phyloP scores from a whole-genome alignment of 2,797 vertebrate species.

The Lemur catta region DNA sequence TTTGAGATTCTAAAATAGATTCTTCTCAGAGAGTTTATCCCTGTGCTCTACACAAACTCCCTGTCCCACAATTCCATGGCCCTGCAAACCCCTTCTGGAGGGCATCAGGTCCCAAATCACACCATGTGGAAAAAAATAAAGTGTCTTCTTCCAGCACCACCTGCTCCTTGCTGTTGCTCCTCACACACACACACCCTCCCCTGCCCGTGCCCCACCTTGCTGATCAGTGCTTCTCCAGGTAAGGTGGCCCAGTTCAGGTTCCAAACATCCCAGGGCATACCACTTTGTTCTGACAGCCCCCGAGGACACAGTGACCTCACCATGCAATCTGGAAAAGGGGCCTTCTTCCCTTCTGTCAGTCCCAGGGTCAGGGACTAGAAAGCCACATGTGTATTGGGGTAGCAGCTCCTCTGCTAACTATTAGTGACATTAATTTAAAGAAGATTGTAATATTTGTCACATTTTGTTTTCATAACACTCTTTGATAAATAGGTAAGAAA shows the following conservation, averaged over 20 bases:
- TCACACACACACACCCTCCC: neutral
- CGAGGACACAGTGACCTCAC: neutral
- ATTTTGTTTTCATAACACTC: neutral
- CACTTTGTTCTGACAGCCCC: neutral
- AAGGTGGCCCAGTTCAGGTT: neutral
- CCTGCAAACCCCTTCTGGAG: neutral
- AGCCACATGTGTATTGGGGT: neutral
- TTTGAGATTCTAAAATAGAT: neutral
- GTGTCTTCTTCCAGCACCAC: neutral
- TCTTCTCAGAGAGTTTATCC: neutral
- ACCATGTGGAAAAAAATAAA: neutral
- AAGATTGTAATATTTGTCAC: neutral
- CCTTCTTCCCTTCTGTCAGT: neutral
- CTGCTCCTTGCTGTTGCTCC: neutral
- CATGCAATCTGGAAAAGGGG: neutral
- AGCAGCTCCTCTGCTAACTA: neutral
- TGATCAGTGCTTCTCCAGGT: neutral
- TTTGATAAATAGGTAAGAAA: neutral
- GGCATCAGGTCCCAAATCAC: neutral
- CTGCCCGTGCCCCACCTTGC: accelerated
- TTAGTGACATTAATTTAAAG: neutral
- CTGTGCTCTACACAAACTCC: neutral
- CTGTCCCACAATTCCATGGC: accelerated
- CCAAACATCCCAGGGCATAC: neutral
- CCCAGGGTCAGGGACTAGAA: neutral